phyloP scores from a whole-genome alignment of 2,797 vertebrate genomes.

The Coranthus polyacanthus region DNA sequence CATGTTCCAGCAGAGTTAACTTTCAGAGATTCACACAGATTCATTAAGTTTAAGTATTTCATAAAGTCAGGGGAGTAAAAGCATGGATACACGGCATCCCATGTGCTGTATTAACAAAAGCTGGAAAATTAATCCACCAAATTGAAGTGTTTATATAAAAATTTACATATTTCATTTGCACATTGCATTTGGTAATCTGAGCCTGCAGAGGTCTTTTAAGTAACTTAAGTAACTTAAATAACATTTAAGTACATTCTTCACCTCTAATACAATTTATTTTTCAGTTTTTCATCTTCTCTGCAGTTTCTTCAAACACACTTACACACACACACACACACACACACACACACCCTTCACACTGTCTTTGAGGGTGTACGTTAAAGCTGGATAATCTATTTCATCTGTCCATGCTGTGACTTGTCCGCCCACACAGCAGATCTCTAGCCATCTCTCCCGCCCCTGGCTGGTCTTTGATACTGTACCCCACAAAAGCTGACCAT shows the following conservation, averaged over 20 bases:
- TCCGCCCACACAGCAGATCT: slow-evolving; percentile 68
- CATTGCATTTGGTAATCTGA: neutral
- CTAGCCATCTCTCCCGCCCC: slow-evolving; percentile 62
- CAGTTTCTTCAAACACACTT: slow-evolving; percentile 3
- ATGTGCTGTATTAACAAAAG: too few relatives aligned
- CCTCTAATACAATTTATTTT: slow-evolving; percentile 22
- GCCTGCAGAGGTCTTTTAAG: neutral
- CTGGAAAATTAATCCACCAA: too few relatives aligned
- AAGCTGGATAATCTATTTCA: slow-evolving; percentile 76
- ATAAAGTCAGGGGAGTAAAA: neutral
- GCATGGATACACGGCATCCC: neutral
- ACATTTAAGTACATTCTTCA: neutral
- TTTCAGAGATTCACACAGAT: too few relatives aligned
- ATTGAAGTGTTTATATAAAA: neutral
- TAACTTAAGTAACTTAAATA: too few relatives aligned
- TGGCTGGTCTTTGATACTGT: slow-evolving; percentile 70
- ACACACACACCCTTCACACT: slow-evolving; percentile 38
- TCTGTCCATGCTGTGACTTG: slow-evolving; percentile 74
- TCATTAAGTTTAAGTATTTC: too few relatives aligned
- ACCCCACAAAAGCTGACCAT: slow-evolving; percentile 71
- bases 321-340: neutral
- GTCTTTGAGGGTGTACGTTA: slow-evolving; percentile 68
- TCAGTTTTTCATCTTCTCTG: slow-evolving; percentile 24
- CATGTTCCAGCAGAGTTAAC: slow-evolving; percentile 36
- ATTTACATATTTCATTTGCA: neutral